Percentiles rank a stretch among this genome's conserved stretches.
Conservation (phyloP, 2,113 vertebrate genomes). For the Scartelaos histophorus region DNA sequence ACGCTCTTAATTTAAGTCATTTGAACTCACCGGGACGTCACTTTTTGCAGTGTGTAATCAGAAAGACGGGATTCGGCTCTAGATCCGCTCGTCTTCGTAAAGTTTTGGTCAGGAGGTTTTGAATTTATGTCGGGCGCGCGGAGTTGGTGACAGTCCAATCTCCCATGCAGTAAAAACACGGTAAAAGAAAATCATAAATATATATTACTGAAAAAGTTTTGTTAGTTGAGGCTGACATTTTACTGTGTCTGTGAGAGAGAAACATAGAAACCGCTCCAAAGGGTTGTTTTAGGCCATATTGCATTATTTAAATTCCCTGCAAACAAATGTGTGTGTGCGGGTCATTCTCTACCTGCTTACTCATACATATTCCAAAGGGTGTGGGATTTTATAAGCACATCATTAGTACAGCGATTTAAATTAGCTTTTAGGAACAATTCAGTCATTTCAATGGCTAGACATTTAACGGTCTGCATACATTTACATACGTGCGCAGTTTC, state of each 20-base stretch:
- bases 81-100: too few relatives aligned
- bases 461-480: background rate
- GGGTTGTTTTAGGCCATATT: background rate
- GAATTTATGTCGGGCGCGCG: background rate
- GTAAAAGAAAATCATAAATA: background rate
- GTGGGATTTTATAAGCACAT: background rate
- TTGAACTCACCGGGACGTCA: too few relatives aligned
- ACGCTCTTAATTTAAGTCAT: too few relatives aligned
- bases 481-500: background rate
- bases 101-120: background rate
- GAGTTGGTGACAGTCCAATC: background rate
- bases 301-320: background rate
- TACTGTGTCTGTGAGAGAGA: background rate
- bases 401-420: background rate
- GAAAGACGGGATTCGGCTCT: too few relatives aligned
- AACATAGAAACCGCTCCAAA: background rate
- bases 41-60: too few relatives aligned
- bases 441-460: too few relatives aligned
- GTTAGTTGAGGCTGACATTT: background rate
- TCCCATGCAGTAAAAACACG: background rate
- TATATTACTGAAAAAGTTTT: background rate
- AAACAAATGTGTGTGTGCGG: background rate
- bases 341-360: background rate
- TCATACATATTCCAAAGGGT: background rate
- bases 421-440: background rate